Conservation (phyloP, 2,797 vertebrate genomes). For the Hybognathus amarus region DNA sequence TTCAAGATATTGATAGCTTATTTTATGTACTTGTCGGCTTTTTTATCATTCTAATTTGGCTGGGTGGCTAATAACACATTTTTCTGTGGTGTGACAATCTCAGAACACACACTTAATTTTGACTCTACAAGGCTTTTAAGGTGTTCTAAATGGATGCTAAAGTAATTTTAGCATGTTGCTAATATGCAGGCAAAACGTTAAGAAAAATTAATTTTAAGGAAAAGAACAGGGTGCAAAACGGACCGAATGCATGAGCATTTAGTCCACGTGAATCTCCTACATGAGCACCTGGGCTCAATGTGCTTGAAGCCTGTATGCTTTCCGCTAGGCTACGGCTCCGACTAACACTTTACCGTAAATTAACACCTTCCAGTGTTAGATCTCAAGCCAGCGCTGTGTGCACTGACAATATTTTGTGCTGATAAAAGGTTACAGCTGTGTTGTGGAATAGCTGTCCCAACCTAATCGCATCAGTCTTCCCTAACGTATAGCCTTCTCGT, state of each 20-base stretch:
- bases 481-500: conserved; percentile 53
- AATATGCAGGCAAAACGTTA: background rate
- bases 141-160: background rate
- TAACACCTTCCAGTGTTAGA: background rate
- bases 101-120: too few relatives aligned
- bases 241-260: background rate
- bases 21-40: too few relatives aligned
- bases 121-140: too few relatives aligned
- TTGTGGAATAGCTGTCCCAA: conserved; percentile 41
- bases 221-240: background rate
- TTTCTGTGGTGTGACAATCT: too few relatives aligned
- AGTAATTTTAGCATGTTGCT: background rate
- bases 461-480: conserved; percentile 53
- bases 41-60: too few relatives aligned
- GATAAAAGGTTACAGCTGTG: conserved; percentile 58
- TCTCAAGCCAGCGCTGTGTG: conserved; percentile 6
- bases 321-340: background rate
- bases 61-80: too few relatives aligned
- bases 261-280: background rate
- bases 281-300: background rate
- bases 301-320: background rate
- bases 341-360: background rate
- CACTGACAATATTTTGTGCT: conserved; percentile 51
- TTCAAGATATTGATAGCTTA: too few relatives aligned
- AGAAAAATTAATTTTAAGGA: background rate